Percentiles rank a stretch among this genome's conserved stretches.
Conservation (phyloP, 2,888 invertebrate genomes). For the Erebia palarica region DNA sequence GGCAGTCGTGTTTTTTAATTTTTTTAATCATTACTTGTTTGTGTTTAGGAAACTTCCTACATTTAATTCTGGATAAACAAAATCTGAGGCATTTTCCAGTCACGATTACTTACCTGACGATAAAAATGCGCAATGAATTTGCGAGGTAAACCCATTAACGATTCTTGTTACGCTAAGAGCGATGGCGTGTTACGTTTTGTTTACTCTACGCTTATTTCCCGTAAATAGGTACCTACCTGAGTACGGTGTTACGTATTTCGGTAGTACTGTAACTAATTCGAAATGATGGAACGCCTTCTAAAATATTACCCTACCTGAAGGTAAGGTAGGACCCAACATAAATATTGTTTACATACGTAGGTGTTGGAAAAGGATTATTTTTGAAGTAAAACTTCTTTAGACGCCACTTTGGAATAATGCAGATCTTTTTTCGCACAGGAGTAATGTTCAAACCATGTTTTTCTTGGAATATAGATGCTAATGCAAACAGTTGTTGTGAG, state of each 20-base stretch:
- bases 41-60: no score
- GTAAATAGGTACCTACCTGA: neutral
- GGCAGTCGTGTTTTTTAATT: no score
- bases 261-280: neutral
- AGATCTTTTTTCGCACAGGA: no score
- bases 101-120: neutral
- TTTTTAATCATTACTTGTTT: no score
- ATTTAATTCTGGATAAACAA: neutral
- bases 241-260: neutral
- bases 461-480: no score
- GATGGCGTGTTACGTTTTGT: constrained; percentile 24
- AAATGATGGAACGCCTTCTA: constrained; percentile 8
- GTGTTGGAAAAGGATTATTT: neutral
- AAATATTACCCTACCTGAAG: neutral
- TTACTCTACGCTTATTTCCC: constrained; percentile 10
- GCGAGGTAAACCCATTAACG: constrained; percentile 22
- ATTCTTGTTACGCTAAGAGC: constrained; percentile 25
- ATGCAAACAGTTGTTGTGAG: no score
- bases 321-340: neutral
- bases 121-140: constrained; percentile 20
- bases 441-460: no score
- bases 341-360: neutral
- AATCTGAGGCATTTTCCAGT: neutral
- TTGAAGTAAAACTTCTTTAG: no score
- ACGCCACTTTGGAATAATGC: no score